phyloP scores from a whole-genome alignment of 2,888 invertebrate species.

The Hirtodrosophila histrioides region DNA sequence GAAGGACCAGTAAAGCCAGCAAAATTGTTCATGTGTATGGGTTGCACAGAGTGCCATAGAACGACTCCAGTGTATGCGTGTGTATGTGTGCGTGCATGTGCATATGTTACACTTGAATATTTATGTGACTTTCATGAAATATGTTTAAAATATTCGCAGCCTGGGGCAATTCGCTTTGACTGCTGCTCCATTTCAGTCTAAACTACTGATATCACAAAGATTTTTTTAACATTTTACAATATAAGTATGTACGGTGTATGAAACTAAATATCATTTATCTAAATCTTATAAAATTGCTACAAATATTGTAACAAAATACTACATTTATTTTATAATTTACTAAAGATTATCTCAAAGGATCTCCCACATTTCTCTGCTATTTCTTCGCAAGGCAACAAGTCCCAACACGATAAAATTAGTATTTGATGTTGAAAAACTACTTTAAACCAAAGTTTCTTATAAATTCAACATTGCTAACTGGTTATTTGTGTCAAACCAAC shows the following conservation, averaged over 20 bases:
- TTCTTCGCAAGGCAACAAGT: slow-evolving; percentile 18
- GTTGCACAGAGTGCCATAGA: too few relatives aligned
- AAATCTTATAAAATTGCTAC: too few relatives aligned
- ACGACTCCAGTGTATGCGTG: not conserved
- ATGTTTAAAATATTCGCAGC: slow-evolving; percentile 33
- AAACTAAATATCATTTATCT: too few relatives aligned
- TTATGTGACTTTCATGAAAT: slow-evolving; percentile 60
- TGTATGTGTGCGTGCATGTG: slow-evolving; percentile 26
- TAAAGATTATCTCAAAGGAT: too few relatives aligned
- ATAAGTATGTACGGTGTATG: too few relatives aligned
- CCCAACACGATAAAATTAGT: slow-evolving; percentile 20
- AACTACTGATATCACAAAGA: not conserved
- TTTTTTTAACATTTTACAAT: too few relatives aligned
- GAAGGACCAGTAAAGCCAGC: slow-evolving; percentile 40
- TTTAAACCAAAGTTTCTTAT: not conserved
- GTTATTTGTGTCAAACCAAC: slow-evolving; percentile 26
- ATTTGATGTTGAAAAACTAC: not conserved
- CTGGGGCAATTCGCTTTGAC: slow-evolving; percentile 10
- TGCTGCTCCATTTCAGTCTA: not conserved
- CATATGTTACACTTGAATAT: slow-evolving; percentile 60
- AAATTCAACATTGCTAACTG: not conserved
- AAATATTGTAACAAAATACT: not conserved
- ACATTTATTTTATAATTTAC: too few relatives aligned
- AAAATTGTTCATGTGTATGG: slow-evolving; percentile 8
- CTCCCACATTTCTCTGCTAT: not conserved